A percentile compares a stretch with the other conserved stretches of the same genome.
These are phyloP conservation scores for Motacilla alba DNA, from an alignment of 2,113 vertebrate genomes.

Conservation along the genomic window DNA sequence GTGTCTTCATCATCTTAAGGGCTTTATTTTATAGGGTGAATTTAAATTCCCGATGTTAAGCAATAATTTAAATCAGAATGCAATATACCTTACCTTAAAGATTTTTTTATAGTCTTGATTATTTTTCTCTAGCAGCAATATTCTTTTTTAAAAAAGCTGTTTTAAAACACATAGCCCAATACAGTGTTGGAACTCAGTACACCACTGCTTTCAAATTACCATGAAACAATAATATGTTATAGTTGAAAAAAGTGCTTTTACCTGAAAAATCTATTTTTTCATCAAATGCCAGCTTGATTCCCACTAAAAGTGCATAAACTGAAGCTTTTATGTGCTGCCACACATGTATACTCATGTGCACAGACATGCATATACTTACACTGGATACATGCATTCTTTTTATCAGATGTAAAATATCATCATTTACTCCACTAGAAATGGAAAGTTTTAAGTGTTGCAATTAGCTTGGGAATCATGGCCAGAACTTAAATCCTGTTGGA, in stretches of 20 bases:
- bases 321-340: neutral
- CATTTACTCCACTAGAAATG: neutral
- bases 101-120: neutral
- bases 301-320: neutral
- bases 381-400: neutral
- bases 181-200: neutral
- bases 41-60: neutral
- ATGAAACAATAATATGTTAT: rapidly evolving
- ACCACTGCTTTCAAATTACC: neutral
- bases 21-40: neutral
- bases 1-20: neutral
- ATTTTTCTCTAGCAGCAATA: neutral
- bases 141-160: neutral
- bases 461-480: neutral
- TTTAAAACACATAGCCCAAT: neutral
- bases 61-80: neutral
- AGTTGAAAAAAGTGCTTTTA: neutral
- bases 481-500: neutral
- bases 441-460: neutral
- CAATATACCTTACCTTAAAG: neutral
- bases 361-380: neutral
- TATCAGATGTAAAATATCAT: neutral
- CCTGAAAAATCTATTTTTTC: neutral
- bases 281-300: neutral
- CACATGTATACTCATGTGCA: rapidly evolving